Evolutionary conservation across 2,888 invertebrate genomes (phyloP).

Genomic region (Ceraclea dissimilis): DNA sequence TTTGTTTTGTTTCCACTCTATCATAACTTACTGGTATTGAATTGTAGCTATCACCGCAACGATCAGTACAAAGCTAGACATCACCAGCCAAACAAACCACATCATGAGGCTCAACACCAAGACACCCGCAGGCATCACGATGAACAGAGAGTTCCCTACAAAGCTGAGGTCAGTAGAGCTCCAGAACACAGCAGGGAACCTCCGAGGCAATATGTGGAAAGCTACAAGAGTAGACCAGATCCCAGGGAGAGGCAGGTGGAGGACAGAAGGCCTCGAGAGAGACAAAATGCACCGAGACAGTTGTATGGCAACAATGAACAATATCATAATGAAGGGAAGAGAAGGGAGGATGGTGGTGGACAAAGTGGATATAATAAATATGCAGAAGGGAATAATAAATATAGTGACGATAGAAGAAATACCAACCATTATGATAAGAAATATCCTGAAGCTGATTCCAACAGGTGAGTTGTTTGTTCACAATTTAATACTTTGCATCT

Average conservation of each 20-base stretch:
- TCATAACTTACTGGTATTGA: too few species aligned
- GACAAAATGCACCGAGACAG: background rate
- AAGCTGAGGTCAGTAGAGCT: background rate
- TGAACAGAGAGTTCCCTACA: background rate
- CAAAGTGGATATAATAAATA: conserved; percentile 21
- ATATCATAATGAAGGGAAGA: conserved; percentile 35
- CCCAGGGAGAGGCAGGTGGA: background rate
- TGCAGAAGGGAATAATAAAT: background rate
- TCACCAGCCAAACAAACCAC: background rate
- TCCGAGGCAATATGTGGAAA: background rate
- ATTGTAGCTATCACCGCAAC: background rate
- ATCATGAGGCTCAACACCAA: background rate
- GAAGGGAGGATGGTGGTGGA: background rate
- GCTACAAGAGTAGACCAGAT: background rate
- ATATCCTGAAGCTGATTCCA: background rate
- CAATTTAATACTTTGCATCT: background rate
- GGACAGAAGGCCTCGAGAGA: background rate
- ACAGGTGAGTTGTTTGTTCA: background rate
- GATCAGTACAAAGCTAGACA: background rate
- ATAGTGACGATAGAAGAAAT: conserved; percentile 2
- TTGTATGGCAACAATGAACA: background rate
- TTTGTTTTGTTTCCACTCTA: too few species aligned
- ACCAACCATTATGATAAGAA: background rate
- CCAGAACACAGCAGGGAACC: background rate
- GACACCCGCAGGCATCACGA: background rate